A percentile compares a stretch with the other conserved stretches of the same genome.
phyloP scores from a whole-genome alignment of 2,797 vertebrate species.

The Aulostomus chinensis region DNA sequence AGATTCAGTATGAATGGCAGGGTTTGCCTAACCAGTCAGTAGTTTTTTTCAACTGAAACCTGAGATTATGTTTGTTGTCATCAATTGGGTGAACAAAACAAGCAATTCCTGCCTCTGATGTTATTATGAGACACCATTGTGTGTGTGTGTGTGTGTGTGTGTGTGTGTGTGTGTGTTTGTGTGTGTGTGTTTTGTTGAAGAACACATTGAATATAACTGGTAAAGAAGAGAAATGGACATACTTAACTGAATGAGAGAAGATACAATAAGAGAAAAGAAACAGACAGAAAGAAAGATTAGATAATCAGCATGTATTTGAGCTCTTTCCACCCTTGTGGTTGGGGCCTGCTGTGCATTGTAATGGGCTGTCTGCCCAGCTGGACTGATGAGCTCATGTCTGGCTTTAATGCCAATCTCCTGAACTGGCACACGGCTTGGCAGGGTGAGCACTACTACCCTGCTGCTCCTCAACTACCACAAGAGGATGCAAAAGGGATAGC shows the following conservation, averaged over 20 bases:
- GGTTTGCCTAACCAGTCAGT: no score
- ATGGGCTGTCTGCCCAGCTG: constrained; percentile 95
- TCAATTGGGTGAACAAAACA: no score
- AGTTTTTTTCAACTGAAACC: no score
- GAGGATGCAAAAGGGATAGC: constrained; percentile 37
- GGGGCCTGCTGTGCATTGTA: constrained; percentile 93
- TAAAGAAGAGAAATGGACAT: constrained; percentile 1
- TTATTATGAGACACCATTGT: no score
- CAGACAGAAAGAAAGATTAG: constrained; percentile 69
- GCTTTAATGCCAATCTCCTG: constrained; percentile 96
- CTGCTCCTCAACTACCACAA: constrained; percentile 14
- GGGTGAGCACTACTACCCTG: constrained; percentile 50
- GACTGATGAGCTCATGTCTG: constrained; percentile 98
- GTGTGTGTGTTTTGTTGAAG: not conserved
- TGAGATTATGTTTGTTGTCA: no score
- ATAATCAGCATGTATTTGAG: constrained; percentile 96
- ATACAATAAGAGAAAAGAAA: constrained; percentile 36
- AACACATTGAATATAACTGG: constrained; percentile 31
- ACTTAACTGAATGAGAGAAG: constrained; percentile 22
- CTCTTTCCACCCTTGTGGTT: constrained; percentile 87
- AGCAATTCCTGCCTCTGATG: no score
- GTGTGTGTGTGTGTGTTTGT: constrained; percentile 5
- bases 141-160: constrained; percentile 2
- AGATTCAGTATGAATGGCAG: no score
- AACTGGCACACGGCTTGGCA: constrained; percentile 85